Base-by-base conservation (phyloP, 1,140 invertebrate genomes). In the Colletes latitarsis region DNA sequence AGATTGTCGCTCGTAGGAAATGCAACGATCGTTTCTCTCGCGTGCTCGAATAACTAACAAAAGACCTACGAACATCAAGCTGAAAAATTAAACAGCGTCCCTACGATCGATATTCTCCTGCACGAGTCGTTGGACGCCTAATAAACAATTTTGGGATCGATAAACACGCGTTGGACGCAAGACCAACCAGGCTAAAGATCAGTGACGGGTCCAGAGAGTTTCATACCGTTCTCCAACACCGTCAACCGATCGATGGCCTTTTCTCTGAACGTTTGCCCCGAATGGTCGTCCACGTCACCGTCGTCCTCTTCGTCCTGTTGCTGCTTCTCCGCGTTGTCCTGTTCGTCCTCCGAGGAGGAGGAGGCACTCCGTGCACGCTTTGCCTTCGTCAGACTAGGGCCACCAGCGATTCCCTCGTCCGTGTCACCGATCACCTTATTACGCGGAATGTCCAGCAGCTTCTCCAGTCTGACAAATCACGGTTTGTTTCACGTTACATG, bases 401-500 rank as follows among this genome's bases (percentile, higher is more conserved):
- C 83, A 10, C 62, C 63, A 4, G 15, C 71, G 41, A 73, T 75
- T 62, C 79, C 84, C 41, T 82, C 82, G 78, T 75, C 81, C 67
- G 30, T 77, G 67, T 82, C 66, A 49, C 64, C 82, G 78, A 85
- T 89, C 87, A 88, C 85, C 88, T 90, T 92, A 86, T 90, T 89
- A 84, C 86, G 90, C 68, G 90, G 89, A 82, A 89, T 90, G 81
- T 87, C 89, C 87, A 91, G 88, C 91, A 91, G 91, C 85, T 90
- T 91, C 89, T 92, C 92, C 84, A 92, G 85, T 92, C 92, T 93
- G 88, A 90, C 78, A 93, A 93, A 93, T 91, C 84, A 92, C 76
- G 91, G 88, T 90, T 90, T 87, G 86, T 86, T 87, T 92, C 90
- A 91, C 89, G 85, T 88, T 85, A 88, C 67, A 60, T 80, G 67